phyloP scores from a whole-genome alignment of 2,888 invertebrate genomes.

The Eulithis prunata region DNA sequence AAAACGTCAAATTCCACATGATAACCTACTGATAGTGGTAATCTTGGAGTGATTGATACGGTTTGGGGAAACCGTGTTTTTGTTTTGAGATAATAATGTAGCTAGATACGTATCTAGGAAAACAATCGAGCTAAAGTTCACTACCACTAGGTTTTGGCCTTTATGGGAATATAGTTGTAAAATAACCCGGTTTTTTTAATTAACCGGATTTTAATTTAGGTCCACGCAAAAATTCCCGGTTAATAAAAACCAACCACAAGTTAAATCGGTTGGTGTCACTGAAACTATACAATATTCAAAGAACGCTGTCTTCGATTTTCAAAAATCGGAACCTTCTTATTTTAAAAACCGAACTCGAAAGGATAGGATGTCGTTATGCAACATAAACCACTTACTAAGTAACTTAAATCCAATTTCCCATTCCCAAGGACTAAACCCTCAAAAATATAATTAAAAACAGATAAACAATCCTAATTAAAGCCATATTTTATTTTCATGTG shows the following conservation, averaged over 20 bases:
- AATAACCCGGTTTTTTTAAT: no score
- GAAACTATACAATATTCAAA: background rate
- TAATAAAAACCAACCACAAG: no score
- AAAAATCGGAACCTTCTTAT: background rate
- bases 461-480: constrained; percentile 39
- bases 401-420: constrained; percentile 27
- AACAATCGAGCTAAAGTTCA: background rate
- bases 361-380: constrained; percentile 27
- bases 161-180: no score
- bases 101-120: background rate
- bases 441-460: constrained; percentile 37
- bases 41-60: constrained; percentile 44
- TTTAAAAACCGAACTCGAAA: constrained; percentile 4
- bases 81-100: constrained; percentile 9
- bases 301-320: constrained; percentile 10
- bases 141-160: no score
- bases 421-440: constrained; percentile 33
- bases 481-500: constrained; percentile 44
- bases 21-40: constrained; percentile 49
- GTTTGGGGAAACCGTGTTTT: constrained; percentile 42
- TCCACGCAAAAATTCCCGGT: no score
- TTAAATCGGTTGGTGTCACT: no score
- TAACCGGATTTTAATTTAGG: no score
- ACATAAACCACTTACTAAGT: constrained; percentile 22
- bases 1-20: constrained; percentile 63